Evolutionary conservation across 2,797 vertebrate genomes (phyloP), one percentile per base, ranked within the genome.

Genomic region (Diglossa cyanea): DNA sequence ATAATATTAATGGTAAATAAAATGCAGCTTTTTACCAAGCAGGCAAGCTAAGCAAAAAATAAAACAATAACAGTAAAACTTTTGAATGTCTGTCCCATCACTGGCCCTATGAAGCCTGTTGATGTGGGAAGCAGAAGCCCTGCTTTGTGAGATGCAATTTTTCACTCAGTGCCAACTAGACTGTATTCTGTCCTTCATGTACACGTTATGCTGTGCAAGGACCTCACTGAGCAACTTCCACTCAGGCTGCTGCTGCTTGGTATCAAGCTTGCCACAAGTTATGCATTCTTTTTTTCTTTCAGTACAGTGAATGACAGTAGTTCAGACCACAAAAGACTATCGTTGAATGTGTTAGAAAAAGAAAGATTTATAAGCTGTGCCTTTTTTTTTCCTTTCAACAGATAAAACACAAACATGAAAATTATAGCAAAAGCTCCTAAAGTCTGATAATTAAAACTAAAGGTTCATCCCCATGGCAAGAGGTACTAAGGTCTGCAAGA

Each of bases 401-500:
- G 95, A 94, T 95, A 96, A 94, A 93, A 96, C 4, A 4, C 11
- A 44, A 97, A 92, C 54, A 63, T 16, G 11, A 96, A 95, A 97
- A 96, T 93, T 96, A 93, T 11, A 86, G 82, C 78, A 93, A 66
- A 88, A 90, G 82, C 71, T 94, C 68, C 88, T 92, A 28, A 92
- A 84, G 71, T 86, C 82, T 50, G 65, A 30, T 95, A 94, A 97
- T 96, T 95, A 94, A 96, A 95, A 96, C 50, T 57, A 97, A 97
- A 96, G 77, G 14, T 83, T 95, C 82, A 84, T 61, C 79, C 50
- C 65, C 28, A 26, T 57, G 57, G 81, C 8, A 77, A 91, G 37
- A 74, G n/a, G 62, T 77, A 82, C 50, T 33, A 53, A 86, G 80
- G 80, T 96, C 95, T 97, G 95, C 60, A 96, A 91, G 74, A 58